Conservation (phyloP, 1,140 invertebrate species). For the Nephila pilipes region DNA sequence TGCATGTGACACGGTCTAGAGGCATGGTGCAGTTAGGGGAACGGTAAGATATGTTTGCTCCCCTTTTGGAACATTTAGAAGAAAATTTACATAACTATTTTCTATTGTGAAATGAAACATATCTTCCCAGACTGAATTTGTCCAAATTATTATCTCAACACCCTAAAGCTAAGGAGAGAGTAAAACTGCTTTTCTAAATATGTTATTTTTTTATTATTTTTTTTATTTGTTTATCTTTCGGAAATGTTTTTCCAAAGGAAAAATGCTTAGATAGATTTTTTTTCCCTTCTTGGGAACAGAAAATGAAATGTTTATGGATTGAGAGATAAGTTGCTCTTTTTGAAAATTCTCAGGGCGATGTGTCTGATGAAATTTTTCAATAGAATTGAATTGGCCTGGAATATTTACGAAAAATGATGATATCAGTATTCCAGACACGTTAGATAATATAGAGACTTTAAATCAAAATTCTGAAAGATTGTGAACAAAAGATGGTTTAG, state of each 20-base stretch:
- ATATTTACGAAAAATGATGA: not conserved
- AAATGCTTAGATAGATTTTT: not conserved
- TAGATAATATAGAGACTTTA: not conserved
- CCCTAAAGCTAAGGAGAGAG: not conserved
- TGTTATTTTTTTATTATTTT: not conserved
- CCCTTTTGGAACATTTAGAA: not conserved
- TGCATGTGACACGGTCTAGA: not conserved
- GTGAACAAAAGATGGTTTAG: not conserved
- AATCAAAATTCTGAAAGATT: not conserved
- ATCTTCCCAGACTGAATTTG: not conserved
- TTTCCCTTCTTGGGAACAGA: not conserved
- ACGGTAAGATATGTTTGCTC: not conserved
- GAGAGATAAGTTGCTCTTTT: conserved; percentile 6
- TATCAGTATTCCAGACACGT: not conserved
- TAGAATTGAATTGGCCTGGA: not conserved
- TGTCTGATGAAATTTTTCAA: conserved; percentile 3
- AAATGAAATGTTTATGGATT: conserved; percentile 14
- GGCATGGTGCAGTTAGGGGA: not conserved
- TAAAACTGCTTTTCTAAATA: conserved; percentile 17
- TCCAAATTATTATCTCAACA: conserved; percentile 3
- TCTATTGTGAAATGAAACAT: not conserved
- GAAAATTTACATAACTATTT: conserved; percentile 16
- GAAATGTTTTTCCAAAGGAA: not conserved
- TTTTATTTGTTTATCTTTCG: not conserved
- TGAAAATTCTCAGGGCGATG: not conserved